Base-by-base conservation (phyloP, 2,888 invertebrate genomes). In the Idaea biselata region DNA sequence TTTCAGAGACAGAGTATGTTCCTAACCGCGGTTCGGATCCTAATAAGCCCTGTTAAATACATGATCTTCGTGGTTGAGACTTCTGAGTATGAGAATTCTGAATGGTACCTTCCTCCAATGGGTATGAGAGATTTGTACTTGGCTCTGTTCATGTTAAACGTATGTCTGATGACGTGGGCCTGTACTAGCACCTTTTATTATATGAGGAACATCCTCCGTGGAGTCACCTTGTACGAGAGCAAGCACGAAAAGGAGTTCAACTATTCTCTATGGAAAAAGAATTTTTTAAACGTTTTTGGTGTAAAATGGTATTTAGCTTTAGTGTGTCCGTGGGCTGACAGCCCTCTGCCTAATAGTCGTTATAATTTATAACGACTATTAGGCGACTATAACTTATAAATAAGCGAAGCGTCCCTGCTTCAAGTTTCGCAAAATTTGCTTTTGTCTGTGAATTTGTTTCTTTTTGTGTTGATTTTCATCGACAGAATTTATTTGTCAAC, bases 271-370 rank as follows among this genome's bases (percentile, higher is more conserved):
- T 94, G 93, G 91, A 93, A 86, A 64, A 83, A 93, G 56, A 98
- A 98, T 84, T 73, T 97, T 7, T 83, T 93, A 63, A 92, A 94
- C 71, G 94, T 96, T 1, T 94, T 97, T 68, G 98, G 98, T 0
- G 86, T 93, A 3, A 82, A 68, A 18, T 89, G 89, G 89, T 82
- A 82, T 55, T 76, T 76, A 25, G 81, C 86, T 6, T 56, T 86
- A 0, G 0, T 88, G 0, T 87, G 82, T 68, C 88, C 89, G 0
- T 80, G 88, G 63, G 72, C 72, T 58, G 62, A 73, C 4, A 88
- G 85, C 68, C 78, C 81, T 32, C 63, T 82, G n/a, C 80, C 82
- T 2, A 58, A 68, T 18, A 54, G 58, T 11, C n/a, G n/a, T 55
- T 18, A 25, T n/a, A n/a, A n/a, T n/a, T n/a, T n/a, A n/a, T n/a